Base-by-base conservation (phyloP, 2,113 vertebrate species). In the Alligator mississippiensis region DNA sequence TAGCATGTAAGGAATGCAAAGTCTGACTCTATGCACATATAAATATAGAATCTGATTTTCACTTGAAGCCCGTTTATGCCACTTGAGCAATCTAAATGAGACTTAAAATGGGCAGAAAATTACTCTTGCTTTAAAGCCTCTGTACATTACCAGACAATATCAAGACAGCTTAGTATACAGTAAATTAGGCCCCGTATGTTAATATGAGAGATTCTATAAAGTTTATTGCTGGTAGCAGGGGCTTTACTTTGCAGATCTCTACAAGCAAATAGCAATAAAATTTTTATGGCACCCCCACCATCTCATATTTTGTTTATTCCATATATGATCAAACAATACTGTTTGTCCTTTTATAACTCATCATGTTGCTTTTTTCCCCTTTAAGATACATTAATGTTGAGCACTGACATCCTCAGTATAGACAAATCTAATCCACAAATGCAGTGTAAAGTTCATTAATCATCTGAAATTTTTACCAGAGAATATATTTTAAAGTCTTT, bases 241-340 rank as follows among this genome's bases (percentile, higher is more conserved):
- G 86, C 57, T 55, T 55, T 28, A 68, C 72, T 63, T 85, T 21
- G 83, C 22, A 13, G 4, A 3, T 75, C 28, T 78, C 6, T 61
- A 91, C 59, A 24, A 79, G 85, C 27, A 93, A 77, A 25, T 24
- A 86, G 70, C 64, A 92, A 63, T 90, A 90, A 88, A 91, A 94
- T 13, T 4, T 75, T 0, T 0, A 59, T 28, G 1, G 9, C 82
- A 57, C 78, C 4, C 1, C 27, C 57, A 70, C n/a, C 19, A 28
- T 63, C 19, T 18, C 80, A n/a, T 63, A 64, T 82, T 82, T 82
- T 82, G 28, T 76, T 64, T 62, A 59, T 47, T 59, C 62, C 59
- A 30, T 63, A n/a, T 59, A 58, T 58, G 9, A 18, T 27, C 87
- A 77, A 79, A 74, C n/a, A 27, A 75, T 75, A n/a, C 28, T 38